Conservation (phyloP, 2,888 invertebrate genomes). For the Synergus itoensis region DNA sequence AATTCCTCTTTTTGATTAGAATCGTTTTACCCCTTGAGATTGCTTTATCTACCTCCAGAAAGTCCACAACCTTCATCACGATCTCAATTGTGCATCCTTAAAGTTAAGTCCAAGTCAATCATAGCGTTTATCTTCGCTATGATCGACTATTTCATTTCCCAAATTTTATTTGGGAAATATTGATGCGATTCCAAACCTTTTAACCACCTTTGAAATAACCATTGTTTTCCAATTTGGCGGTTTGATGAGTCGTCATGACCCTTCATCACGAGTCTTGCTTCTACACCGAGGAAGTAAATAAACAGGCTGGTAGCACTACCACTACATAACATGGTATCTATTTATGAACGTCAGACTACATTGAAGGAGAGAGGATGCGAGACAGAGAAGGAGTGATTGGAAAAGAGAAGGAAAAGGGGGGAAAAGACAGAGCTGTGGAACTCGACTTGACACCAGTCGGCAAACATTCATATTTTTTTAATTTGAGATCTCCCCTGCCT, state of each 20-base stretch:
- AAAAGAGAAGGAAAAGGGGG: slow-evolving; percentile 22
- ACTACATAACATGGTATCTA: slow-evolving; percentile 46
- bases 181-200: too few relatives aligned
- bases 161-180: too few relatives aligned
- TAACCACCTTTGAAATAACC: neutral
- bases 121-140: too few relatives aligned
- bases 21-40: neutral
- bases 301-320: slow-evolving; percentile 44
- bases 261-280: slow-evolving; percentile 46
- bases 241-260: slow-evolving; percentile 23
- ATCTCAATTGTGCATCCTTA: neutral
- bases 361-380: slow-evolving; percentile 29
- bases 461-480: slow-evolving; percentile 49
- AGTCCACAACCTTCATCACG: neutral
- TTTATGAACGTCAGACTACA: slow-evolving; percentile 50
- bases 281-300: slow-evolving; percentile 54
- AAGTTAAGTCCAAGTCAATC: neutral
- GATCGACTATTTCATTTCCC: too few relatives aligned
- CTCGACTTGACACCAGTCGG: slow-evolving; percentile 44
- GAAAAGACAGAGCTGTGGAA: slow-evolving; percentile 7
- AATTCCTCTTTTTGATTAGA: slow-evolving; percentile 3
- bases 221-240: neutral
- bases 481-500: slow-evolving; percentile 35
- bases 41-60: neutral
- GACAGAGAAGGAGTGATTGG: neutral